A percentile compares a stretch with the other conserved stretches of the same genome.
phyloP scores from a whole-genome alignment of 2,888 invertebrate genomes.

The Siphonodentalium dalli region DNA sequence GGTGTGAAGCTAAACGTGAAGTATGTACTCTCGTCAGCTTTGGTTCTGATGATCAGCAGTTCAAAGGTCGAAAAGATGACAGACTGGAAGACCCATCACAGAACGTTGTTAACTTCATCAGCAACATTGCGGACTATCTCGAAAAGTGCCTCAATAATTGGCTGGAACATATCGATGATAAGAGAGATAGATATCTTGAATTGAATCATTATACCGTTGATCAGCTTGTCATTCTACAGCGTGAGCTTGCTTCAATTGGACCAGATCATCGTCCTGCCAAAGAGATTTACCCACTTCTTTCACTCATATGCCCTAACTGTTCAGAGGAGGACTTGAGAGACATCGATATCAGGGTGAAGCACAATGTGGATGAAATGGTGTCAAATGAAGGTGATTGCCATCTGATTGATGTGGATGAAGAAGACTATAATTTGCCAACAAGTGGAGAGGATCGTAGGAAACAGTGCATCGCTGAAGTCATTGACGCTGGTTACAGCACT shows the following conservation, averaged over 20 bases:
- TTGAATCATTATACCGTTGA: constrained; percentile 48
- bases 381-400: too few relatives aligned
- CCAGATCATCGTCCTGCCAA: constrained; percentile 14
- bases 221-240: constrained; percentile 48
- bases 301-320: constrained; percentile 33
- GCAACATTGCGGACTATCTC: constrained; percentile 20
- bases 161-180: constrained; percentile 35
- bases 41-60: constrained; percentile 14
- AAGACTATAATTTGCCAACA: too few relatives aligned
- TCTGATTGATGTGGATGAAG: too few relatives aligned
- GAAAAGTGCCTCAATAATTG: constrained; percentile 32
- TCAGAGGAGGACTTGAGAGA: constrained; percentile 27
- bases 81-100: constrained; percentile 18
- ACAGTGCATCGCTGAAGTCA: constrained; percentile 28
- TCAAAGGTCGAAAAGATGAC: constrained; percentile 19
- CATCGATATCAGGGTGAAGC: too few relatives aligned
- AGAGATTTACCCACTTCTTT: constrained; percentile 34
- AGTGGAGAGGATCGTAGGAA: too few relatives aligned
- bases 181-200: constrained; percentile 32
- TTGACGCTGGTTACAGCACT: constrained; percentile 30
- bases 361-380: too few relatives aligned
- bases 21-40: constrained; percentile 33
- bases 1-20: constrained; percentile 29
- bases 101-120: constrained; percentile 13
- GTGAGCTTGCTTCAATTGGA: constrained; percentile 36